Evolutionary conservation across 1,140 invertebrate genomes (phyloP).

Genomic region (Sinonovacula constricta): DNA sequence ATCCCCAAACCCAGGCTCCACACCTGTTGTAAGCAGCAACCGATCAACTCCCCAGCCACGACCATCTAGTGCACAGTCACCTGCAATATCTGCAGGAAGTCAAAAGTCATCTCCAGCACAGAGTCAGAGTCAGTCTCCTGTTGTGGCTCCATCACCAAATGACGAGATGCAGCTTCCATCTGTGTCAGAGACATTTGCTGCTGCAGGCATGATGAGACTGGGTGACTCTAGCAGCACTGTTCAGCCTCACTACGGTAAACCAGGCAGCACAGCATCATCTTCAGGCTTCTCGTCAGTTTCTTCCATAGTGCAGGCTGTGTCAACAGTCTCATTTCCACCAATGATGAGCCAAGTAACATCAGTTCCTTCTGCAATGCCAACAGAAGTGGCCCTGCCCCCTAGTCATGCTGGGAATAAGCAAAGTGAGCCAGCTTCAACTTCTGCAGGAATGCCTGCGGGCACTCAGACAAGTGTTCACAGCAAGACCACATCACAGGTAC

Average conservation of each 20-base stretch:
- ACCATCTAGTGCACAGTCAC: constrained; percentile 45
- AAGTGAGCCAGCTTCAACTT: neutral
- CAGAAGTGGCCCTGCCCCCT: constrained; percentile 43
- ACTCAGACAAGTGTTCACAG: constrained; percentile 31
- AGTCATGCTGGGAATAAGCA: constrained; percentile 37
- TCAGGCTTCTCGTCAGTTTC: constrained; percentile 40
- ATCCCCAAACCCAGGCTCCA: constrained; percentile 11
- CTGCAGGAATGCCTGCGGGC: constrained; percentile 17
- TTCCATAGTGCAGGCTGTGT: constrained; percentile 41
- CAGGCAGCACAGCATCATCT: neutral
- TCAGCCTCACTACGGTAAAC: constrained; percentile 4
- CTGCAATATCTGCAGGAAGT: constrained; percentile 27
- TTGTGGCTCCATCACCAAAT: neutral
- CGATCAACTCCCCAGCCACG: constrained; percentile 37
- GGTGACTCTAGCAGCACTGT: neutral
- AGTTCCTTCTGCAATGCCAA: constrained; percentile 10
- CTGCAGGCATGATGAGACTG: constrained; percentile 40
- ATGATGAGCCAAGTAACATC: constrained; percentile 1
- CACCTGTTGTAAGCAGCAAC: constrained; percentile 36
- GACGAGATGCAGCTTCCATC: constrained; percentile 38
- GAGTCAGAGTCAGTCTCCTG: constrained; percentile 23
- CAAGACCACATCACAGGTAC: too few relatives aligned
- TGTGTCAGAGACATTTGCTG: constrained; percentile 44
- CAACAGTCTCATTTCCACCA: constrained; percentile 43
- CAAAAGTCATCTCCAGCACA: constrained; percentile 31